Evolutionary conservation across 2,888 invertebrate genomes (phyloP).

Genomic region (Didymodactylos carnosus): DNA sequence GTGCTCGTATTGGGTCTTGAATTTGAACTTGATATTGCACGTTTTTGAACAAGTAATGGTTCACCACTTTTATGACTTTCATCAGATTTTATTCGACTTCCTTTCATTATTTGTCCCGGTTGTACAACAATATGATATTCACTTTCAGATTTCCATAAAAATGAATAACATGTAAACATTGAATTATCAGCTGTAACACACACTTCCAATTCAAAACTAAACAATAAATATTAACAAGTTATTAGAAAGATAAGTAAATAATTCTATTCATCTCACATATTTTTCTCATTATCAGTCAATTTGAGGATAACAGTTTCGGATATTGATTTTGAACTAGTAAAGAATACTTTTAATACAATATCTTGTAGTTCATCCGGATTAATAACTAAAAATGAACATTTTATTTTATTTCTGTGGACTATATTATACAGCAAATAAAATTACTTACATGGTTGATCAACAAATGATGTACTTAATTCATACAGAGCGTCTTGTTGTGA

Average conservation of each 20-base stretch:
- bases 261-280: constrained; percentile 18
- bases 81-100: constrained; percentile 3
- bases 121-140: constrained; percentile 30
- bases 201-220: constrained; percentile 25
- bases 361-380: not conserved
- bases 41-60: not conserved
- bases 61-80: not conserved
- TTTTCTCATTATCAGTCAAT: constrained; percentile 25
- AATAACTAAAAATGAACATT: too few relatives aligned
- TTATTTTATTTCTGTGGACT: too few relatives aligned
- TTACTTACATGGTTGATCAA: not conserved
- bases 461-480: not conserved
- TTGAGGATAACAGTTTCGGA: constrained; percentile 25
- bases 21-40: not conserved
- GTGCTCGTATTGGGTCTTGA: constrained; percentile 4
- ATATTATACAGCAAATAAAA: too few relatives aligned
- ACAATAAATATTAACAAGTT: constrained; percentile 17
- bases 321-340: constrained; percentile 25
- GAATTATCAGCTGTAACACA: constrained; percentile 33
- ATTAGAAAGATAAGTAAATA: not conserved
- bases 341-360: constrained; percentile 14
- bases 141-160: constrained; percentile 28
- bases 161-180: constrained; percentile 31
- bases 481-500: not conserved
- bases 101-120: constrained; percentile 14